These are phyloP conservation scores for Nannobrachium achirus DNA, from an alignment of 2,113 vertebrate genomes.

Conservation along the genomic window DNA sequence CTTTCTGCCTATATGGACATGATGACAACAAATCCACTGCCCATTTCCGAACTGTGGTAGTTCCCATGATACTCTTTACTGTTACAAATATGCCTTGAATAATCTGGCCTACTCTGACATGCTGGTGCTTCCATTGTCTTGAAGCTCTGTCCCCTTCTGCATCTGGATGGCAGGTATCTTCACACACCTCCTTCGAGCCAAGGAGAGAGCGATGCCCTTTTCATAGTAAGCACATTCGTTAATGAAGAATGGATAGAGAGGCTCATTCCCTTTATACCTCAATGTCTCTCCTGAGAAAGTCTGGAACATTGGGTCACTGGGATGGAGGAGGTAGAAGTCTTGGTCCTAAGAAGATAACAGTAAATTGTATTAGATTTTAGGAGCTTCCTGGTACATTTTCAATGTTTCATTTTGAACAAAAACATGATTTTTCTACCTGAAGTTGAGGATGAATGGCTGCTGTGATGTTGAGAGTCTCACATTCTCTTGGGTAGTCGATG, in stretches of 20 bases:
- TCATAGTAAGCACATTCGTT: slow-evolving; percentile 79
- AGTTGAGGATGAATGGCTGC: slow-evolving; percentile 74
- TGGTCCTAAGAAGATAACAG: slow-evolving; percentile 57
- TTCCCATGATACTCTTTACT: not conserved
- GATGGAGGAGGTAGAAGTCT: slow-evolving; percentile 73
- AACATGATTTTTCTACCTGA: slow-evolving; percentile 55
- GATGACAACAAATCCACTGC: not conserved
- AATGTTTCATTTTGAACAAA: not conserved
- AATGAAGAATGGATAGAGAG: slow-evolving; percentile 76
- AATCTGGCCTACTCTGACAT: slow-evolving; percentile 45
- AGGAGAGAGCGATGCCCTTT: slow-evolving; percentile 73
- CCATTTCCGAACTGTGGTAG: not conserved
- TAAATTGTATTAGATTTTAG: too few species aligned
- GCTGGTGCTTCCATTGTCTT: not conserved
- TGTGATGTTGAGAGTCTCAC: slow-evolving; percentile 61
- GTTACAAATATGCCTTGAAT: not conserved
- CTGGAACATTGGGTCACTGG: slow-evolving; percentile 73
- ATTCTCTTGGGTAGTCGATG: slow-evolving; percentile 73
- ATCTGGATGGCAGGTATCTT: slow-evolving; percentile 57
- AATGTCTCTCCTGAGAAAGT: slow-evolving; percentile 72
- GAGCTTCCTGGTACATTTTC: not conserved
- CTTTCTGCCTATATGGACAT: not conserved
- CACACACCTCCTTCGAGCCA: slow-evolving; percentile 63
- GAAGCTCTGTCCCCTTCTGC: slow-evolving; percentile 39
- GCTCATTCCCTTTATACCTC: slow-evolving; percentile 61